Evolutionary conservation across 35 echinoderm and acorn worm species (phyloP).

Genomic region (Hemicentrotus pulcherrimus): DNA sequence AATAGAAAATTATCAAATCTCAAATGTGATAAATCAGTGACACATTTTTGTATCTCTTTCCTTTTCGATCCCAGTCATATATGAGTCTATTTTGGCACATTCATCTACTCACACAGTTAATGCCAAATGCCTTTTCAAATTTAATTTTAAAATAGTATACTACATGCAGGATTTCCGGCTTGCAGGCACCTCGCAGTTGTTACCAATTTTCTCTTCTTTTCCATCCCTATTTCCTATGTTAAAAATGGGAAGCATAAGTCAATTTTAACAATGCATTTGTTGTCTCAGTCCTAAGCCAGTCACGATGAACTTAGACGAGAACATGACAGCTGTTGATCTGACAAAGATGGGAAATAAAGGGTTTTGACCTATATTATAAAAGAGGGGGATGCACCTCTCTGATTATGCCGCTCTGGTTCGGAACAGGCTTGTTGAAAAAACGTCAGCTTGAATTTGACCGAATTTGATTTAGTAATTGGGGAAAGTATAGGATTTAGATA

Average conservation of each 20-base stretch:
- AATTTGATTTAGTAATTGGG: neutral
- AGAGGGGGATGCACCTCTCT: neutral
- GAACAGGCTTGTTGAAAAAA: neutral
- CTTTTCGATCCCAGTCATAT: too few species aligned
- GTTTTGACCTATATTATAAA: neutral
- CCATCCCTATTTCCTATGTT: neutral
- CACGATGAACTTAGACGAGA: neutral
- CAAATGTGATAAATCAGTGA: too few species aligned
- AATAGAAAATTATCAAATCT: too few species aligned
- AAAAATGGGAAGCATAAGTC: neutral
- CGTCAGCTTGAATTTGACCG: neutral
- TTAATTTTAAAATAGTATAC: neutral
- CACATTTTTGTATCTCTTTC: too few species aligned
- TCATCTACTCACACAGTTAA: too few species aligned
- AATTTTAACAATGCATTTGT: neutral
- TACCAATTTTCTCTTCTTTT: neutral
- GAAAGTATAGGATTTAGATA: constrained; percentile 4
- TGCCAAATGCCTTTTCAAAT: neutral
- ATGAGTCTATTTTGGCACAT: too few species aligned
- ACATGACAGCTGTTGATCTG: neutral
- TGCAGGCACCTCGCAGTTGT: neutral
- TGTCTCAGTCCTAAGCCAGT: neutral
- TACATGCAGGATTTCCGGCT: neutral
- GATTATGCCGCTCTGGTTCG: neutral
- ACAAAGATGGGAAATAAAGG: neutral